These are phyloP conservation scores for Eudyptes chrysolophus DNA, from an alignment of 2,113 vertebrate species.

Conservation along the genomic window DNA sequence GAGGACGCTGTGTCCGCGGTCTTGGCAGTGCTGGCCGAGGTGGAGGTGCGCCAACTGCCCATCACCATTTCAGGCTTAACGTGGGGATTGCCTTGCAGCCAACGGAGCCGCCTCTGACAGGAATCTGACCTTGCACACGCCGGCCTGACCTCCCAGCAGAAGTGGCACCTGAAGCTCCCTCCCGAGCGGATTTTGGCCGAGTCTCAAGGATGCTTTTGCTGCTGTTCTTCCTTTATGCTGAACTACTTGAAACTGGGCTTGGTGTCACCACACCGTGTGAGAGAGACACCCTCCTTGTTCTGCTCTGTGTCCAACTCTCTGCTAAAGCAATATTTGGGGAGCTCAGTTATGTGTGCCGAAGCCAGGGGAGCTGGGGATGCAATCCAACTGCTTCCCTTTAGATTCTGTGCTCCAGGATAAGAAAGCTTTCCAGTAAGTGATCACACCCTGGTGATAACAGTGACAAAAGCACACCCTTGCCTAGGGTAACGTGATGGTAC, in stretches of 20 bases:
- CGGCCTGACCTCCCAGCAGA: background rate
- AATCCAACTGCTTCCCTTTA: background rate
- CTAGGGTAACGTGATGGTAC: background rate
- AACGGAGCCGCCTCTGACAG: background rate
- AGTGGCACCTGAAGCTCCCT: background rate
- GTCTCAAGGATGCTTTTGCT: background rate
- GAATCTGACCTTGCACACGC: background rate
- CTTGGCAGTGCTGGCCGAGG: fast-evolving
- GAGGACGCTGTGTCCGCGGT: fast-evolving
- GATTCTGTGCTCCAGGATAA: background rate
- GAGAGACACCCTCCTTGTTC: background rate
- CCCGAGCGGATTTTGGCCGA: fast-evolving
- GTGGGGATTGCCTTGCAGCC: background rate
- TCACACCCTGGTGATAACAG: background rate
- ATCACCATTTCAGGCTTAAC: background rate
- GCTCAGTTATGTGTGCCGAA: background rate
- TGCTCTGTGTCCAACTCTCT: background rate
- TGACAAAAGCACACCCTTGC: background rate
- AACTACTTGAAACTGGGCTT: background rate
- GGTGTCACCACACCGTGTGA: fast-evolving
- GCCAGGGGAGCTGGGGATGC: background rate
- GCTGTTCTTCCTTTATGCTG: background rate
- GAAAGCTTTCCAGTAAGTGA: background rate
- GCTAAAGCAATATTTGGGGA: constrained; percentile 25
- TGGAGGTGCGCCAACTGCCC: background rate